Evolutionary conservation across 2,888 invertebrate species (phyloP), one percentile per base, ranked within the genome.

Genomic region (Idaea dimidiata): DNA sequence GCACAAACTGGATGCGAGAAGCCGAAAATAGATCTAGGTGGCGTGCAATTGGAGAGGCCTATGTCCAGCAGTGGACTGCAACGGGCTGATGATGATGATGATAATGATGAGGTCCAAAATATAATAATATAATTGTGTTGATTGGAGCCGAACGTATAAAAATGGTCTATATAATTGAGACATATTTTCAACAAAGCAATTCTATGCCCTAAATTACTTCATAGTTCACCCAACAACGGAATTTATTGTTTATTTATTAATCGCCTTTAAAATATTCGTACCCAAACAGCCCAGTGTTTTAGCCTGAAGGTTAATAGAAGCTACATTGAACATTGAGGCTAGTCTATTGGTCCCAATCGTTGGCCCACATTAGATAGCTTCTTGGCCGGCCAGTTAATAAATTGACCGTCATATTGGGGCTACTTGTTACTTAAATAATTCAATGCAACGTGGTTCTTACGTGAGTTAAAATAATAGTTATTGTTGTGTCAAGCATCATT

Each of bases 301-400:
- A 33, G 14, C 33, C 33, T 33, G 33, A 33, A 33, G 33, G 33
- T 33, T 43, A 8, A 43, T 53, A 65, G 61, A 61, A 59, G 61
- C 62, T 62, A 68, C 64, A 43, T 68, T 62, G 59, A 43, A 43
- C 16, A 61, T 62, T 62, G 62, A n/a, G 61, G 7, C 10, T 57
- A 14, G 65, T 66, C 68, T 67, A 72, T 72, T 72, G 70, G 68
- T 68, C 67, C 62, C 71, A 68, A 70, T 72, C 59, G 65, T 57
- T 67, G 69, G 62, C 66, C 68, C 64, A 70, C 63, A 66, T 65
- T 65, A 61, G 14, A 43, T 43, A 8, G 43, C 62, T 65, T 62
- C 62, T 68, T 68, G 67, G 63, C 63, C 24, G 24, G 58, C 61
- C 7, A 54, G 57, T 63, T 68, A 57, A 65, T 66, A 17, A 66